Evolutionary conservation across 2,797 vertebrate species (phyloP).

Genomic region (Threskiornis aethiopicus): DNA sequence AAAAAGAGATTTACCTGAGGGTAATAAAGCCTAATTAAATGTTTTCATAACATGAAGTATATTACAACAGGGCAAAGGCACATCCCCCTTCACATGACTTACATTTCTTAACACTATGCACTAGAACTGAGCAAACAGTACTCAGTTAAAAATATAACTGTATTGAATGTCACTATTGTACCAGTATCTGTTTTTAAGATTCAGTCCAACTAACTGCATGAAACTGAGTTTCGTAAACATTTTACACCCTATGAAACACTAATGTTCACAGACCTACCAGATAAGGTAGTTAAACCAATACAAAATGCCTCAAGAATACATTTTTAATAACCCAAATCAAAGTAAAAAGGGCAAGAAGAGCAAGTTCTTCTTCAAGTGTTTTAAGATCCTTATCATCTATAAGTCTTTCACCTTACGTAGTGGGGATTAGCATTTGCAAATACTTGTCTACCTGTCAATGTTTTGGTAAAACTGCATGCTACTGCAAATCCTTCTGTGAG

Average conservation of each 20-base stretch:
- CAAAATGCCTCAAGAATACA: background rate
- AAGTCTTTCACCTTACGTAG: accelerated
- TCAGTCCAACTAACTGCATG: background rate
- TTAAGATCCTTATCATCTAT: accelerated
- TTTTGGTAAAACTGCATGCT: background rate
- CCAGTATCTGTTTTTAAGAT: background rate
- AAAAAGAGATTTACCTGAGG: background rate
- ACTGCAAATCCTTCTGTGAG: background rate
- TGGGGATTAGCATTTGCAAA: background rate
- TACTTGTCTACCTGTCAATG: background rate
- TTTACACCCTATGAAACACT: background rate
- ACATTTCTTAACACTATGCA: background rate
- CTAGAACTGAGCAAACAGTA: background rate
- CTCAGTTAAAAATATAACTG: background rate
- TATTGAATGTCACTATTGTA: background rate
- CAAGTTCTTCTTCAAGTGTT: background rate
- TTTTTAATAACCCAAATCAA: background rate
- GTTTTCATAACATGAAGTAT: background rate
- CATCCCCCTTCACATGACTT: background rate
- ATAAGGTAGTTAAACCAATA: background rate
- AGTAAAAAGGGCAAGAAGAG: background rate
- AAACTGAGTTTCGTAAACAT: background rate
- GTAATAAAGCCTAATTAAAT: background rate
- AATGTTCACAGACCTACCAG: background rate
- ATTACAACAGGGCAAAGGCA: background rate